phyloP scores from a whole-genome alignment of 1,140 invertebrate species.

The Phymorhynchus buccinoides region DNA sequence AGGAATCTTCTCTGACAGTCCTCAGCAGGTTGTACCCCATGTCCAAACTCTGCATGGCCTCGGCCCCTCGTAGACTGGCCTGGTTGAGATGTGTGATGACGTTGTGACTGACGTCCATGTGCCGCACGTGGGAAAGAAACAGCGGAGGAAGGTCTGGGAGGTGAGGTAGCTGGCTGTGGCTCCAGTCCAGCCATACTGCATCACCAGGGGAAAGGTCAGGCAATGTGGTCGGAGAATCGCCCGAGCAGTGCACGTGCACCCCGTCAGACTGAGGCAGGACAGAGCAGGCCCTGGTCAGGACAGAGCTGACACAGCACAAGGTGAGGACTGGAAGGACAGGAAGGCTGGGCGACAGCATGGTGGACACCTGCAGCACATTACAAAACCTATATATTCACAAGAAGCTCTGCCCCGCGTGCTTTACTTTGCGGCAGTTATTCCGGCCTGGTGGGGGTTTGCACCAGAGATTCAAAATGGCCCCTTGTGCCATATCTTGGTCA shows the following conservation, averaged over 20 bases:
- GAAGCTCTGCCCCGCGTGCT: too few species aligned
- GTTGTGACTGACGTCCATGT: slow-evolving; percentile 10
- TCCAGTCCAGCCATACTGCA: not conserved
- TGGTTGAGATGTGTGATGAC: not conserved
- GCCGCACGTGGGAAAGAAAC: not conserved
- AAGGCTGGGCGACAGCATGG: not conserved
- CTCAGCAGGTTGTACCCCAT: not conserved
- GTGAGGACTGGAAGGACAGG: not conserved
- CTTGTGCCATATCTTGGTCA: too few species aligned
- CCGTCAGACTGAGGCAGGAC: not conserved
- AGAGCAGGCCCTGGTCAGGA: not conserved
- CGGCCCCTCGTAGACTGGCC: not conserved
- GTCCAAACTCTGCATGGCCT: not conserved
- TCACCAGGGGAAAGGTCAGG: not conserved
- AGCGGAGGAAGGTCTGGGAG: not conserved
- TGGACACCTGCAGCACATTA: not conserved
- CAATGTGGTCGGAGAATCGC: not conserved
- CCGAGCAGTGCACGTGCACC: not conserved
- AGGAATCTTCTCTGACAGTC: not conserved
- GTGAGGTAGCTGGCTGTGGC: not conserved
- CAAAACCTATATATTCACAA: too few species aligned
- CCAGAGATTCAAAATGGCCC: too few species aligned
- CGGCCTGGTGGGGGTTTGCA: too few species aligned
- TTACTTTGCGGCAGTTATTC: too few species aligned
- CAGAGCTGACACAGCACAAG: not conserved